phyloP scores from a whole-genome alignment of 2,113 vertebrate species.

The Cheirogaleus medius region DNA sequence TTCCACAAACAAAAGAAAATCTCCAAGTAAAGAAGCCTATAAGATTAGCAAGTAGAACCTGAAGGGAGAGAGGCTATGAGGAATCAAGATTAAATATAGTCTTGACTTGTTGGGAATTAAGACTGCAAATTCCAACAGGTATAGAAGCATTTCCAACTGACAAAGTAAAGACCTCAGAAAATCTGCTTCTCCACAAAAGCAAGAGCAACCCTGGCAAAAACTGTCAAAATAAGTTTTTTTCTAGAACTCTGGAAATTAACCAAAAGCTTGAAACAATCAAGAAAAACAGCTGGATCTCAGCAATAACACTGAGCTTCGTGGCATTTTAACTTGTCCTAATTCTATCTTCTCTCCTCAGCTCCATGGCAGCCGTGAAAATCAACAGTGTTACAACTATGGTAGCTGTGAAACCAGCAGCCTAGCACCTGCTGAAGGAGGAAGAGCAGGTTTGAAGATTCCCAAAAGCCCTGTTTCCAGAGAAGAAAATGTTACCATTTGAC shows the following conservation, averaged over 20 bases:
- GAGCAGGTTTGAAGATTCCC: not conserved
- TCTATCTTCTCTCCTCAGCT: not conserved
- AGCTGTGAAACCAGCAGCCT: not conserved
- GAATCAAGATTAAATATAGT: not conserved
- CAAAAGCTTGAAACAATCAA: not conserved
- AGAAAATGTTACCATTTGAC: not conserved
- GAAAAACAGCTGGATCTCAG: not conserved
- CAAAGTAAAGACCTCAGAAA: not conserved
- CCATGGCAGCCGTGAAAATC: not conserved
- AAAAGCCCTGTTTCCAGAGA: not conserved
- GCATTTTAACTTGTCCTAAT: not conserved
- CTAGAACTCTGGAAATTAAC: not conserved
- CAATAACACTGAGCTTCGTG: not conserved
- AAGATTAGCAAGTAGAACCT: not conserved
- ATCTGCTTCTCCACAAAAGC: not conserved
- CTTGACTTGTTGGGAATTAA: too few relatives aligned
- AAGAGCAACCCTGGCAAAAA: not conserved
- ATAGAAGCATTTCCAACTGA: not conserved
- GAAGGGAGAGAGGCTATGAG: not conserved
- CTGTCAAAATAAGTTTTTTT: not conserved
- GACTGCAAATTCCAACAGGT: not conserved
- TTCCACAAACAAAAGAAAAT: not conserved
- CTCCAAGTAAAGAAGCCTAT: not conserved
- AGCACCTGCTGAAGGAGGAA: not conserved
- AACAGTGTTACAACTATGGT: not conserved